phyloP scores from a whole-genome alignment of 2,888 invertebrate genomes.

The Hermodice carunculata region DNA sequence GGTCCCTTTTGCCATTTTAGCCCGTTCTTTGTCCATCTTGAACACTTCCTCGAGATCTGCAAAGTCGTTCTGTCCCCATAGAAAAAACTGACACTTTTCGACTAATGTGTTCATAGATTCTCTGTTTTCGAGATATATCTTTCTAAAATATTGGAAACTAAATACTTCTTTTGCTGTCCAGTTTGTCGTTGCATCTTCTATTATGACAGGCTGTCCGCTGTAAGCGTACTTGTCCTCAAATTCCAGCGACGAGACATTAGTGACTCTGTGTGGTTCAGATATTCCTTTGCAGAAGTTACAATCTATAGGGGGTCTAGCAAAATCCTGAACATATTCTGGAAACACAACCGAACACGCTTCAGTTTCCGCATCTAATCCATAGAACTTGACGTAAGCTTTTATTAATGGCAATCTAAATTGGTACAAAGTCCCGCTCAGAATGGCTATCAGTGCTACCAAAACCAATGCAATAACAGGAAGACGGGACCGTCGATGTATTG shows the following conservation, averaged over 20 bases:
- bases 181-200: constrained; percentile 83
- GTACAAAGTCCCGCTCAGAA: too few species aligned
- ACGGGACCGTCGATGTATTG: too few species aligned
- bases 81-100: constrained; percentile 94
- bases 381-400: too few species aligned
- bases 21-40: constrained; percentile 81
- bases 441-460: too few species aligned
- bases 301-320: constrained; percentile 83
- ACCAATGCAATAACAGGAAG: too few species aligned
- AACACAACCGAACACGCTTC: too few species aligned
- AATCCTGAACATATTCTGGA: constrained; percentile 45
- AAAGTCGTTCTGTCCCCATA: constrained; percentile 91
- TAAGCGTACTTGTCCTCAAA: constrained; percentile 85
- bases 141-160: constrained; percentile 85
- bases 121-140: constrained; percentile 73
- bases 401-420: too few species aligned
- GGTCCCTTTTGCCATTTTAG: constrained; percentile 75
- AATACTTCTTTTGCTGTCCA: constrained; percentile 87
- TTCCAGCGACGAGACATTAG: constrained; percentile 76
- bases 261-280: constrained; percentile 76
- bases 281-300: constrained; percentile 84
- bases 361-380: too few species aligned
- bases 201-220: constrained; percentile 83
- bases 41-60: constrained; percentile 84
- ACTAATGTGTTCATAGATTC: too few species aligned